phyloP scores from a whole-genome alignment of 37 sponge, comb jelly and placozoan species.

The Tethya wilhelma region DNA sequence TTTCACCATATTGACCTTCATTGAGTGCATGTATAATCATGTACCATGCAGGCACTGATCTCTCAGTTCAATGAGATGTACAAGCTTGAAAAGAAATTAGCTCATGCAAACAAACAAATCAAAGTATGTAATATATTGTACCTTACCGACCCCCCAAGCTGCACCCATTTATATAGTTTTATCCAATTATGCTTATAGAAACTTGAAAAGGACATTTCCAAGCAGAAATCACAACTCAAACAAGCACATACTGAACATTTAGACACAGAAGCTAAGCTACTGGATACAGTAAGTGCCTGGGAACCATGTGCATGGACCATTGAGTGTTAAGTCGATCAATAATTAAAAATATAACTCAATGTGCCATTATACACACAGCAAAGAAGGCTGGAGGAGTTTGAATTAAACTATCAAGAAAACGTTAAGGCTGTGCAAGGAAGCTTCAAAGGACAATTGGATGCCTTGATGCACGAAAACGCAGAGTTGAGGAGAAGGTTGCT shows the following conservation, averaged over 20 bases:
- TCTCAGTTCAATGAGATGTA: constrained; percentile 3
- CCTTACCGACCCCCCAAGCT: background rate
- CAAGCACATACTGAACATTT: background rate
- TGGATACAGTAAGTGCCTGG: constrained; percentile 17
- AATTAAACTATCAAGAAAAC: constrained; percentile 12
- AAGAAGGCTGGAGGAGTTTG: constrained; percentile 1
- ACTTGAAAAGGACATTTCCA: constrained; percentile 10
- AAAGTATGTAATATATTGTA: background rate
- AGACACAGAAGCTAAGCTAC: constrained; percentile 13
- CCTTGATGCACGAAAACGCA: constrained; percentile 26
- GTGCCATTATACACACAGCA: background rate
- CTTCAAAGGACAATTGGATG: constrained; percentile 18
- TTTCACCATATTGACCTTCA: too few species aligned
- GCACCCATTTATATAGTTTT: too few species aligned
- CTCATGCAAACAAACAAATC: constrained; percentile 2
- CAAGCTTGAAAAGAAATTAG: constrained; percentile 14
- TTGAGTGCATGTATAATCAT: background rate
- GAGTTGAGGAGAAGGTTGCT: constrained; percentile 10
- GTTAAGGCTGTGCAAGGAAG: constrained; percentile 6
- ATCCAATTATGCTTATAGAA: constrained; percentile 6
- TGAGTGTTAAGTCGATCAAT: background rate
- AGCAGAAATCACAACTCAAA: background rate
- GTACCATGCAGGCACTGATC: constrained; percentile 7
- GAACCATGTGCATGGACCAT: background rate
- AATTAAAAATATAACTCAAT: background rate